A percentile compares a stretch with the other conserved stretches of the same genome.
phyloP scores from a whole-genome alignment of 2,888 invertebrate species.

The Drosophila nr. perissopoda region DNA sequence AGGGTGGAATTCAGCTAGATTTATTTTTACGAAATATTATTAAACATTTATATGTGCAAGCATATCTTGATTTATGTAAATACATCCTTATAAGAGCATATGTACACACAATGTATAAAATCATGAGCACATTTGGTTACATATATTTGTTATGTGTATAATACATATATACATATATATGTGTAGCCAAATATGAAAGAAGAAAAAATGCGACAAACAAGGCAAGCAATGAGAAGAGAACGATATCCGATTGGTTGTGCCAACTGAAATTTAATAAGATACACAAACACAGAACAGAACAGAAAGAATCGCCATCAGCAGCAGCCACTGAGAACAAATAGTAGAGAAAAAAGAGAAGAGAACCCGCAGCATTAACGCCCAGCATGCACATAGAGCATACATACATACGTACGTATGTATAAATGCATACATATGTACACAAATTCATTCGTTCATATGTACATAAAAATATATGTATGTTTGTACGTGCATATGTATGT shows the following conservation, averaged over 20 bases:
- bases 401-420: slow-evolving; percentile 35
- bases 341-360: slow-evolving; percentile 48
- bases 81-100: background rate
- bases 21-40: background rate
- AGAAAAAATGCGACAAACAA: slow-evolving; percentile 23
- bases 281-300: slow-evolving; percentile 45
- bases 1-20: background rate
- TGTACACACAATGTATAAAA: slow-evolving; percentile 12
- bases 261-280: slow-evolving; percentile 73
- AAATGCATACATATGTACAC: slow-evolving; percentile 11
- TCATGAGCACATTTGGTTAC: slow-evolving; percentile 2
- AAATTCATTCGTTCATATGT: slow-evolving; percentile 13
- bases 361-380: slow-evolving; percentile 46
- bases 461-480: slow-evolving; percentile 21
- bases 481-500: slow-evolving; percentile 24
- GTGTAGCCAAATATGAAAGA: slow-evolving; percentile 6
- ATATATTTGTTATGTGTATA: background rate
- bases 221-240: slow-evolving; percentile 50
- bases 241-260: slow-evolving; percentile 80
- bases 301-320: slow-evolving; percentile 43
- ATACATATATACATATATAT: background rate
- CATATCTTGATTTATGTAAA: background rate
- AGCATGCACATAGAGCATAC: slow-evolving; percentile 22
- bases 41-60: background rate
- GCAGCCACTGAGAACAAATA: slow-evolving; percentile 57